Conservation (phyloP, 2,888 invertebrate genomes). For the Hypsopygia costalis region DNA sequence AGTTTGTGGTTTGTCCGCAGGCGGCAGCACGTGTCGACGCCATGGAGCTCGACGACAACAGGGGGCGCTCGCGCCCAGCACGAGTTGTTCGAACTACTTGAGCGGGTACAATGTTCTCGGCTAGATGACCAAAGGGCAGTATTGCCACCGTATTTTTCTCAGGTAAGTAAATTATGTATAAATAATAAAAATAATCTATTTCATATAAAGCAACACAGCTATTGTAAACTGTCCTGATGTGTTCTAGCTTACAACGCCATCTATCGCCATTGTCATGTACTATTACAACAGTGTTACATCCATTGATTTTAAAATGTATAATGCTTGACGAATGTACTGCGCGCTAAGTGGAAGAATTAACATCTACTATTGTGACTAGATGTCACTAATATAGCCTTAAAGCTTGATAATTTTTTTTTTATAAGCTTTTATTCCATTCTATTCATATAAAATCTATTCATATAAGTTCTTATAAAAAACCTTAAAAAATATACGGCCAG, state of each 20-base stretch:
- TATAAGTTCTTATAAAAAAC: too few relatives aligned
- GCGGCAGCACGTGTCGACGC: constrained; percentile 84
- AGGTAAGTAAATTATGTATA: constrained; percentile 86
- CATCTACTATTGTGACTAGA: neutral
- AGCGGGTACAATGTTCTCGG: constrained; percentile 95
- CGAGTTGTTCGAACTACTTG: constrained; percentile 96
- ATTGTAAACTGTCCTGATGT: too few relatives aligned
- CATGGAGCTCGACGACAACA: constrained; percentile 77
- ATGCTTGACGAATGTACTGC: too few relatives aligned
- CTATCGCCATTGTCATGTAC: neutral
- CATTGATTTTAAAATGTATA: too few relatives aligned
- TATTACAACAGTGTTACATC: neutral
- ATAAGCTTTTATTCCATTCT: too few relatives aligned
- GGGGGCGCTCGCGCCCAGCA: constrained; percentile 80
- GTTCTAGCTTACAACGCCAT: constrained; percentile 1
- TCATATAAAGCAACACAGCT: too few relatives aligned
- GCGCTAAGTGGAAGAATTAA: neutral
- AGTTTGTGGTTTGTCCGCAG: constrained; percentile 53
- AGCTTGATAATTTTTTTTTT: too few relatives aligned
- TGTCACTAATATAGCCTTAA: neutral
- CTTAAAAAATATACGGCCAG: too few relatives aligned
- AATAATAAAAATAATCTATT: too few relatives aligned
- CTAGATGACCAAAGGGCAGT: constrained; percentile 98
- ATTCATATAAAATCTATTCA: too few relatives aligned
- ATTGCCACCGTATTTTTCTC: constrained; percentile 93